These are phyloP conservation scores for Pitangus sulphuratus DNA, from an alignment of 2,797 vertebrate species.

Conservation along the genomic window DNA sequence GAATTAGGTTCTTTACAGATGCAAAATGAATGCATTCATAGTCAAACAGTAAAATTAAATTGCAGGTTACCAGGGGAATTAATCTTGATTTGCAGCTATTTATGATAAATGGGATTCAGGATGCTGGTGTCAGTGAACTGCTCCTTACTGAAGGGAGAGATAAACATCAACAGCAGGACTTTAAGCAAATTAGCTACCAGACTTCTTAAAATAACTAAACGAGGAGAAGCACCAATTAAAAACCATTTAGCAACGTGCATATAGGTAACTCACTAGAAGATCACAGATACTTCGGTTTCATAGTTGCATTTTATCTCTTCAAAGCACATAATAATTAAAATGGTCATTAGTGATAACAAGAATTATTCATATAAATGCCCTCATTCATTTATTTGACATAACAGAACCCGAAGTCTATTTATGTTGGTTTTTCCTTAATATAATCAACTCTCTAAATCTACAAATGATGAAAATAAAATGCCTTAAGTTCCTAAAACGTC, in stretches of 20 bases:
- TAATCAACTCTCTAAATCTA: background rate
- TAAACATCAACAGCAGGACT: constrained; percentile 30
- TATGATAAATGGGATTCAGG: constrained; percentile 21
- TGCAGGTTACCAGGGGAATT: constrained; percentile 32
- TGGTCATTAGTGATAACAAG: background rate
- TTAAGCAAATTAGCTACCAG: background rate
- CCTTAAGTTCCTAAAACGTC: background rate
- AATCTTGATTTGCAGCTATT: constrained; percentile 58
- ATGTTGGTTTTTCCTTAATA: background rate
- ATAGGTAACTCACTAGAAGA: background rate
- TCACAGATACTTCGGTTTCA: background rate
- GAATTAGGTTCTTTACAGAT: background rate
- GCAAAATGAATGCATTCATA: constrained; percentile 2
- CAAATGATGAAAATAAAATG: background rate
- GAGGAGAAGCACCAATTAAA: constrained; percentile 27
- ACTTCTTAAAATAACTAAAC: constrained; percentile 4
- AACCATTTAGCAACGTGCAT: background rate
- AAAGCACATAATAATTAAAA: constrained; percentile 9
- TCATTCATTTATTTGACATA: background rate
- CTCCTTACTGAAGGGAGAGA: background rate
- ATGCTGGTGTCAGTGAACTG: background rate
- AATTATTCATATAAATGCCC: background rate
- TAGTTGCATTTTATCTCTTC: background rate
- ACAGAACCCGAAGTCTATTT: background rate
- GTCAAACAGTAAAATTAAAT: constrained; percentile 38